Conservation (phyloP, 2,113 vertebrate species). For the Platycercus adscitus region DNA sequence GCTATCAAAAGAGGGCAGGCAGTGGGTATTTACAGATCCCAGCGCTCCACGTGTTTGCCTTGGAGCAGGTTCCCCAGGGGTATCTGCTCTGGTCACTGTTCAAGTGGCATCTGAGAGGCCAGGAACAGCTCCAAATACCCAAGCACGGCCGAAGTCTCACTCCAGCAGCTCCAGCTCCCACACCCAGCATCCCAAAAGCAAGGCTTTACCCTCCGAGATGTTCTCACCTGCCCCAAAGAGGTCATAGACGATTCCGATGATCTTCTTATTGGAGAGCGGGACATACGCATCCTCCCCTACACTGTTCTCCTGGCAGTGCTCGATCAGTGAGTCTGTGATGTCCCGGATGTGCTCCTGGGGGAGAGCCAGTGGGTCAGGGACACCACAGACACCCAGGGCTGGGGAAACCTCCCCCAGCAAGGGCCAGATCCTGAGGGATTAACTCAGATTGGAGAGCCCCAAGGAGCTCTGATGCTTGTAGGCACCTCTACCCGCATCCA, state of each 20-base stretch:
- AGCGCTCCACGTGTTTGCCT: fast-evolving
- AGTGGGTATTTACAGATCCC: not conserved
- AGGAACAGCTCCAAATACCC: not conserved
- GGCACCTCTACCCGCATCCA: not conserved
- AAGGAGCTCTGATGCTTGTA: not conserved
- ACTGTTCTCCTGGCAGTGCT: slow-evolving; percentile 85
- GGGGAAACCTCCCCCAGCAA: not conserved
- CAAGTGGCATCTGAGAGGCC: fast-evolving
- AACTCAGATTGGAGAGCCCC: not conserved
- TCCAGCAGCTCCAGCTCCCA: fast-evolving
- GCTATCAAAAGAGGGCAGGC: not conserved
- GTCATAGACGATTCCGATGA: slow-evolving; percentile 83
- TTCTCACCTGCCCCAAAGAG: slow-evolving; percentile 93
- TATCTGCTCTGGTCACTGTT: not conserved
- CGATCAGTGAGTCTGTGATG: slow-evolving; percentile 91
- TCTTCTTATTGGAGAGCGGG: slow-evolving; percentile 80
- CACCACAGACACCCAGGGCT: not conserved
- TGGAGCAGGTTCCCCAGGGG: not conserved
- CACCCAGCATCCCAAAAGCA: not conserved
- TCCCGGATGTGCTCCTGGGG: slow-evolving; percentile 87
- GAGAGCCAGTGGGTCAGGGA: not conserved
- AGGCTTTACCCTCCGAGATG: not conserved
- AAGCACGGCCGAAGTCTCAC: fast-evolving
- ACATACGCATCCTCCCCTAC: slow-evolving; percentile 77
- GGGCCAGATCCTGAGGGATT: fast-evolving